Evolutionary conservation across 1,140 invertebrate species (phyloP).

Genomic region (Eulimnadia texana): DNA sequence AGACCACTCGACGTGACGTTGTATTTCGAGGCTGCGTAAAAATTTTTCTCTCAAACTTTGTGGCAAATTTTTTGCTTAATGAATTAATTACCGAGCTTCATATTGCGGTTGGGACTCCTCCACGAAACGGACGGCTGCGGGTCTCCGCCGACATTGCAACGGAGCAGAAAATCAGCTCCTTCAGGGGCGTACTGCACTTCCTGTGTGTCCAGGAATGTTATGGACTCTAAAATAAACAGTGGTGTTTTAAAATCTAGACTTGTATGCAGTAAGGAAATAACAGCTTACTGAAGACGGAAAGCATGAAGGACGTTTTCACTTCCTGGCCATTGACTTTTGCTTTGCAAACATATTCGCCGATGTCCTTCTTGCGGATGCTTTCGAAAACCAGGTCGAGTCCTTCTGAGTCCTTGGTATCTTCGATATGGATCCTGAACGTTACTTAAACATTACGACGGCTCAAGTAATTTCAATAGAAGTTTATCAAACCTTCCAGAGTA

Average conservation of each 20-base stretch:
- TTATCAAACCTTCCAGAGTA: not conserved
- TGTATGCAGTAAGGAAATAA: not conserved
- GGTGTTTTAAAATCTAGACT: not conserved
- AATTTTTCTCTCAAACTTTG: constrained; percentile 14
- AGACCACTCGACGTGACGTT: constrained; percentile 33
- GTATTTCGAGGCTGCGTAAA: constrained; percentile 26
- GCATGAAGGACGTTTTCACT: constrained; percentile 21
- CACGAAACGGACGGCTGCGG: constrained; percentile 34
- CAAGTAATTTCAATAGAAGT: not conserved
- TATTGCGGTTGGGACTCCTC: constrained; percentile 14
- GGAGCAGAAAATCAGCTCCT: constrained; percentile 30
- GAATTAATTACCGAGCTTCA: not conserved
- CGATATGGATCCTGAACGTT: constrained; percentile 26
- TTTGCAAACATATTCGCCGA: constrained; percentile 25
- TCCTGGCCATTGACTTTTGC: constrained; percentile 25
- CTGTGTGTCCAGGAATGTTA: constrained; percentile 32
- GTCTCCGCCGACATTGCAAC: constrained; percentile 35
- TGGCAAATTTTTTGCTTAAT: constrained; percentile 9
- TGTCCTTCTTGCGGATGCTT: constrained; percentile 23
- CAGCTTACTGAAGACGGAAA: constrained; percentile 27
- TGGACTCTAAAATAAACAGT: constrained; percentile 19
- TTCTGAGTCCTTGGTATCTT: constrained; percentile 20
- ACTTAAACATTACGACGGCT: too few species aligned
- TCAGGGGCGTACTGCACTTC: constrained; percentile 32
- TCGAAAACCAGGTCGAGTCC: constrained; percentile 26